phyloP scores from a whole-genome alignment of 2,797 vertebrate species.

The Myotis pilosus region DNA sequence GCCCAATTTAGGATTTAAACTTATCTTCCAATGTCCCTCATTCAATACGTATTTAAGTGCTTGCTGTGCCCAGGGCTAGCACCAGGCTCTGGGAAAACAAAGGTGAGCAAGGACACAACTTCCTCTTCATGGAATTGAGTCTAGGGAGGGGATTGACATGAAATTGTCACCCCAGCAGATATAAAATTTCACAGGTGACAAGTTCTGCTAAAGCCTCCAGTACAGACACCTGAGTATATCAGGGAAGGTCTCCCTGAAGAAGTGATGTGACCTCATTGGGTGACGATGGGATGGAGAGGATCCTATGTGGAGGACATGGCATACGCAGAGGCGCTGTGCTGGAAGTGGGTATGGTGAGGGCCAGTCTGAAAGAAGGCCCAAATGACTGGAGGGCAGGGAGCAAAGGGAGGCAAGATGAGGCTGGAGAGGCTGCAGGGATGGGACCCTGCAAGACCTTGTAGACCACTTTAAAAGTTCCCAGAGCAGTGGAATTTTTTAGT shows the following conservation, averaged over 20 bases:
- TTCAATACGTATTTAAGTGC: not conserved
- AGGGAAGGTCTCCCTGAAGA: not conserved
- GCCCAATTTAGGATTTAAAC: not conserved
- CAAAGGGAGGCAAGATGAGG: not conserved
- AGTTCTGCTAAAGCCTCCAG: not conserved
- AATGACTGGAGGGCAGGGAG: not conserved
- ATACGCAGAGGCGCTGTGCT: not conserved
- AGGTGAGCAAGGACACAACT: not conserved
- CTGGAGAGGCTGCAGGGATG: not conserved
- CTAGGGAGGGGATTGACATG: not conserved
- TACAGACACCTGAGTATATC: not conserved
- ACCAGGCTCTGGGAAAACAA: not conserved
- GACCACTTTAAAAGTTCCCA: not conserved
- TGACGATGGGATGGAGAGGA: not conserved
- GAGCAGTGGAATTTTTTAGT: constrained; percentile 9
- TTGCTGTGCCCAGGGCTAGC: not conserved
- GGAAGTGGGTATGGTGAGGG: not conserved
- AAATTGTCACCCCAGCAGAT: not conserved
- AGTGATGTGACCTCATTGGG: not conserved
- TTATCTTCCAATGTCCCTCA: not conserved
- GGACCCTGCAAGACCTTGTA: not conserved
- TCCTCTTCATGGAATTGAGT: not conserved
- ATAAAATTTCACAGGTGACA: not conserved
- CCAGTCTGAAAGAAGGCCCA: not conserved
- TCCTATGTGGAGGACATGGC: not conserved